phyloP scores from a whole-genome alignment of 2,888 invertebrate genomes.

The Dorcus parallelipipedus region DNA sequence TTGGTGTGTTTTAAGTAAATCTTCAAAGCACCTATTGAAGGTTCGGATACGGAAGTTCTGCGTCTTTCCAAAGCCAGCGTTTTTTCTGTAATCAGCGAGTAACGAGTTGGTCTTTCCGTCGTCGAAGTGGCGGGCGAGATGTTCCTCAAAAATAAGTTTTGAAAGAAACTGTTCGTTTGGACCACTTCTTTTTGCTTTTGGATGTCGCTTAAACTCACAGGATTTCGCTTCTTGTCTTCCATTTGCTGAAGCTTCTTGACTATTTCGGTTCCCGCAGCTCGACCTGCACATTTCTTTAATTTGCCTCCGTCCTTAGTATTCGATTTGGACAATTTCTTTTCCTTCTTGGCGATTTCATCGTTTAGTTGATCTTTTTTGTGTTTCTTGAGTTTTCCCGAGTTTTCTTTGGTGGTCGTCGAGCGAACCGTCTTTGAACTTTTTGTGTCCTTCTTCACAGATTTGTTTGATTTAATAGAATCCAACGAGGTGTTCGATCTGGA shows the following conservation, averaged over 20 bases:
- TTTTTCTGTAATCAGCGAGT: constrained; percentile 64
- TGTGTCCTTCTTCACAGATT: constrained; percentile 16
- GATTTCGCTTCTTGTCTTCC: not conserved
- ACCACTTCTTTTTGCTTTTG: constrained; percentile 58
- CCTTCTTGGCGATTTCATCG: constrained; percentile 39
- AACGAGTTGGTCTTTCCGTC: constrained; percentile 37
- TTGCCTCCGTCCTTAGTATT: not conserved
- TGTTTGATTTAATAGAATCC: constrained; percentile 36
- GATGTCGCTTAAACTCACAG: constrained; percentile 49
- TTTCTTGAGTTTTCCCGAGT: constrained; percentile 35
- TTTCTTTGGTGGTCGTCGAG: constrained; percentile 18
- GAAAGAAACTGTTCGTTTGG: constrained; percentile 66
- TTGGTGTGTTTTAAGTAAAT: constrained; percentile 66
- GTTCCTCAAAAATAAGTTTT: constrained; percentile 64
- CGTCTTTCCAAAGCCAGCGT: constrained; percentile 62
- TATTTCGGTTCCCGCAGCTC: constrained; percentile 34
- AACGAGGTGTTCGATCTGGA: constrained; percentile 33
- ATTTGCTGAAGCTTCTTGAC: constrained; percentile 29
- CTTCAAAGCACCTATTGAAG: constrained; percentile 57
- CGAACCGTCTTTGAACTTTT: constrained; percentile 1
- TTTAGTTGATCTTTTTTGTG: constrained; percentile 42
- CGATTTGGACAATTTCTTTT: constrained; percentile 23
- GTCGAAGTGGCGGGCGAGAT: constrained; percentile 32
- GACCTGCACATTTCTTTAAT: constrained; percentile 31
- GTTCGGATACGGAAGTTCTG: constrained; percentile 35